Evolutionary conservation across 2,113 vertebrate genomes (phyloP), one percentile per base, ranked within the genome.

Genomic region (Cercocebus atys): DNA sequence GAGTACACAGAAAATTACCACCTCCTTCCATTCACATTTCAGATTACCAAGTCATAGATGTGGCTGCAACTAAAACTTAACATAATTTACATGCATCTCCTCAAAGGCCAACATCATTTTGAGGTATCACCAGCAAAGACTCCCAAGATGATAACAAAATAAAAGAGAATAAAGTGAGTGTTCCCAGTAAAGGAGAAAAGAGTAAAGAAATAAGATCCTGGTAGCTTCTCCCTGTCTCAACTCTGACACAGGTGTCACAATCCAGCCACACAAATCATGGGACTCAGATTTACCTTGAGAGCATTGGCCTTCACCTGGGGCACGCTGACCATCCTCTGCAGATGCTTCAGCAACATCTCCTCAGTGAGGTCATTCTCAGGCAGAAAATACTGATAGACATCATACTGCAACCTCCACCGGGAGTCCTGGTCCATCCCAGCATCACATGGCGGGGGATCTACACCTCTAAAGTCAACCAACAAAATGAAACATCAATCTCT

Each of bases 331-430:
- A 99, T 99, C 25, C 94, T 99, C 98, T 98, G 98, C 4, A 99
- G 91, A 45, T 99, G 98, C 2, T 16, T 95, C 89, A 99, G 97
- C 79, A 99, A 98, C 5, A 95, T 98, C 80, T 95, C 92, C 97
- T 99, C 99, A 0, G 99, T 99, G 7, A 99, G 98, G 94, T 99
- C 99, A 0, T 98, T 99, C 98, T 99, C 99, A 0, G 99, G 99
- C 55, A 99, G 98, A 98, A 99, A 99, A 98, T 99, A 99, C 98
- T 99, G 99, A 97, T 99, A 99, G 93, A 99, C 73, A 0, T 99
- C 99, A 0, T 99, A 99, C 92, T 45, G 98, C 94, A 99, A 97
- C 23, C 99, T 99, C 99, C 99, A 99, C 32, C 98, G 98, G 0
- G 98, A 98, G 95, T 93, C 89, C 59, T 32, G 70, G 0, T 76